Base-by-base conservation (phyloP, 2,113 vertebrate species). In the Smithornis capensis region DNA sequence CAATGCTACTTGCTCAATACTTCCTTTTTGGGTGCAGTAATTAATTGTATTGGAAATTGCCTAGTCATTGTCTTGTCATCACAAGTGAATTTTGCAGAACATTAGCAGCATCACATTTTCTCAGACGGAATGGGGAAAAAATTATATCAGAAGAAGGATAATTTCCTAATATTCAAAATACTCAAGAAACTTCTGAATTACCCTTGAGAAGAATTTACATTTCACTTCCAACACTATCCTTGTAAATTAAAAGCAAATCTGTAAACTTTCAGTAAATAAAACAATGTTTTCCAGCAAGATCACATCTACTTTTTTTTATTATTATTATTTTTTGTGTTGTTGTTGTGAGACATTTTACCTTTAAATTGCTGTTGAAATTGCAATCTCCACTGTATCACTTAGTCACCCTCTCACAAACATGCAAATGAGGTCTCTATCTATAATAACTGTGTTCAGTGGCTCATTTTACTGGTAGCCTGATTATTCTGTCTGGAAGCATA, bases 21-120 rank as follows among this genome's bases (percentile, higher is more conserved):
- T 92, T 79, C 25, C 77, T 95, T 96, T 93, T 89, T 65, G 38
- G 31, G 25, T 76, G 89, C 17, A 23, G 65, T 95, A 96, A 97
- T 93, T 92, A 95, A 89, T 97, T 97, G 95, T 80, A 95, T 87
- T 89, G 76, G 74, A 96, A 95, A 84, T 49, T 85, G 17, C 17
- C 49, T 45, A 76, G 49, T 82, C 73, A 90, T 19, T 89, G 49
- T 29, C 35, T 25, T 57, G 33, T 81, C 65, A 83, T 21, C 15
- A 44, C 90, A 89, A 71, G 6, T 88, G 74, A 95, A 62, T 44
- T 68, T 64, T 47, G 33, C 25, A 77, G 78, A 89, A 80, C 45
- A 64, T 93, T 62, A 92, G 77, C 68, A 94, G 23, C 44, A 92
- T 49, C 37, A 59, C 13, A 24, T 63, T 53, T 21, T 78, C 52